Evolutionary conservation across 2,797 vertebrate genomes (phyloP).

Genomic region (Agapornis canus): DNA sequence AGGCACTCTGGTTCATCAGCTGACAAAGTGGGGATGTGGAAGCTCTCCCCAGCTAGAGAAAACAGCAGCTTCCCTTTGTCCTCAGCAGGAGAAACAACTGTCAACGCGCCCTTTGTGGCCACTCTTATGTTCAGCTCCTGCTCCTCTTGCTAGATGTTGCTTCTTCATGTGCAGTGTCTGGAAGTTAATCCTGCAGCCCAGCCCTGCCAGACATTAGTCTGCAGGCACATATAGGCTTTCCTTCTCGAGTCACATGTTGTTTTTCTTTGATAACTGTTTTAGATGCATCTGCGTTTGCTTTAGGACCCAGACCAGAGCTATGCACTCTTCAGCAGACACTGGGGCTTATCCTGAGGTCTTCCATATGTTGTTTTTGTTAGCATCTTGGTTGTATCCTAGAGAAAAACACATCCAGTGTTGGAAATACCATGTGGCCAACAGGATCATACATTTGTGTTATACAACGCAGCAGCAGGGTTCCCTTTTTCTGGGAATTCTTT

Average conservation of each 20-base stretch:
- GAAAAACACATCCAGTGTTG: not conserved
- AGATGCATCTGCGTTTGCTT: constrained; percentile 54
- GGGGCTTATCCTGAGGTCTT: constrained; percentile 42
- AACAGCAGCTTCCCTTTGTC: not conserved
- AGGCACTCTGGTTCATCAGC: not conserved
- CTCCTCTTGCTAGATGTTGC: not conserved
- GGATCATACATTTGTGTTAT: not conserved
- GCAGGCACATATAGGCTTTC: not conserved
- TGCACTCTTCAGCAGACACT: not conserved
- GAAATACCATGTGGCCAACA: constrained; percentile 13
- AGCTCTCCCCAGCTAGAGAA: not conserved
- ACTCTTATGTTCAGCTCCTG: accelerated
- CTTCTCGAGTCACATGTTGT: not conserved
- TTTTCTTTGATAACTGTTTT: not conserved
- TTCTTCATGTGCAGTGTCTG: not conserved
- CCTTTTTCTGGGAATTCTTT: constrained; percentile 41
- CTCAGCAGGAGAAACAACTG: not conserved
- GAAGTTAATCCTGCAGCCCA: not conserved
- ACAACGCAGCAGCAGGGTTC: constrained; percentile 1
- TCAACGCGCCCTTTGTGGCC: accelerated
- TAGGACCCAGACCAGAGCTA: constrained; percentile 22
- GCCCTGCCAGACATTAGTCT: not conserved
- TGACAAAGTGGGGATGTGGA: accelerated
- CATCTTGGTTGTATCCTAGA: constrained; percentile 2
- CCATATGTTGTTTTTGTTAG: constrained; percentile 53